Base-by-base conservation (phyloP, 2,797 vertebrate genomes). In the Ctenochaetus hawaiiensis region DNA sequence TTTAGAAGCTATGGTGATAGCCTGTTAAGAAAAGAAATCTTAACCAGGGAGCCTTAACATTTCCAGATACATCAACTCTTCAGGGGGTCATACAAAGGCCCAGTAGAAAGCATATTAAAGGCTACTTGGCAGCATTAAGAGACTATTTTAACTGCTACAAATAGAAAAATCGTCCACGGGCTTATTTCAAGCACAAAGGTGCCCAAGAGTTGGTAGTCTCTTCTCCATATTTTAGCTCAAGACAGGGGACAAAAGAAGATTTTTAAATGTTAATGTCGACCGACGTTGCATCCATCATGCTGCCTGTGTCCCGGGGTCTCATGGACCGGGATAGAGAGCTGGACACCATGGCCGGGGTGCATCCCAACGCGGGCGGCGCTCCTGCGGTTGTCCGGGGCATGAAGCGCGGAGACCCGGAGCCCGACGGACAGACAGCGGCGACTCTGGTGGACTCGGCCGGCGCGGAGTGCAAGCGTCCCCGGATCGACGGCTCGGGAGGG, bases 251-350 rank as follows among this genome's bases (percentile, higher is more conserved):
- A 84, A 61, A 80, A 79, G 44, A 78, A 64, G 67, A 80, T 81
- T 88, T 92, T 91, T 94, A 93, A 91, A 96, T 96, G 95, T 95
- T 96, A 94, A 96, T 96, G 95, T 96, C 95, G 94, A 95, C 94
- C 92, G 95, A 96, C 95, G 94, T 96, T 82, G 94, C 94, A 86
- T 95, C 95, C 80, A 94, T 96, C 84, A 96, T 96, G 95, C 89
- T 96, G 88, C 95, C 95, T n/a, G 95, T 95, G 84, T 94, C 93
- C 93, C 95, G 95, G 92, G 94, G 90, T 85, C 93, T 96, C 67
- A 85, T 95, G 88, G 95, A 96, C 90, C 94, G 94, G 93, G 95
- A 96, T 63, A 87, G 95, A 87, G 95, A 96, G 89, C 88, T 96
- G 93, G 95, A 96, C 69, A 30, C 94, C 70, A 91, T 94, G 89